Evolutionary conservation across 2,797 vertebrate genomes (phyloP).

Genomic region (Crocidura indochinensis): DNA sequence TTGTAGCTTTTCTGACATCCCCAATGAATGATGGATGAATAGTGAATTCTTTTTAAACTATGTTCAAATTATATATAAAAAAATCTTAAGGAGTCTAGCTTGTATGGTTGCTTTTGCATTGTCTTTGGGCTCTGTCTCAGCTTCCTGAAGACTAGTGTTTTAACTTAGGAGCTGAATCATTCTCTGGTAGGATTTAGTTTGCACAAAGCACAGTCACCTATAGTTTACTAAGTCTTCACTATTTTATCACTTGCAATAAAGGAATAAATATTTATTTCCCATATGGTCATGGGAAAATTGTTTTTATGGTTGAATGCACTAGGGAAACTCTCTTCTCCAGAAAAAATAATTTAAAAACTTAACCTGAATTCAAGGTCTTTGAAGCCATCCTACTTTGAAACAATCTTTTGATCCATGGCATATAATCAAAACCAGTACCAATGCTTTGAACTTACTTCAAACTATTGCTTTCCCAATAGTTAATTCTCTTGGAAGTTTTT

Average conservation of each 20-base stretch:
- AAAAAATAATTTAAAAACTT: background rate
- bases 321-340: constrained; percentile 35
- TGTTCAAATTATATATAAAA: background rate
- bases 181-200: background rate
- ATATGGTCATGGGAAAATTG: background rate
- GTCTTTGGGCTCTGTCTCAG: background rate
- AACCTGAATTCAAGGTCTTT: constrained; percentile 51
- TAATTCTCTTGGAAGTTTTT: constrained; percentile 21
- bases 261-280: background rate
- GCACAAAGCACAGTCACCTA: background rate
- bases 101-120: background rate
- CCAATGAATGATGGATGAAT: background rate
- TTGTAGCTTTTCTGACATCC: constrained; percentile 14
- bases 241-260: background rate
- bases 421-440: constrained; percentile 11
- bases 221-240: background rate
- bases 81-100: background rate
- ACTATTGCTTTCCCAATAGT: constrained; percentile 32
- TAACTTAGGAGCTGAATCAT: background rate
- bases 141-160: background rate
- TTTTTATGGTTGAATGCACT: constrained; percentile 40
- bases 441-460: constrained; percentile 47
- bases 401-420: constrained; percentile 17
- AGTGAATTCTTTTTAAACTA: background rate
- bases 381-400: constrained; percentile 31